Conservation (phyloP, 2,888 invertebrate species). For the Drosophila macrospina region DNA sequence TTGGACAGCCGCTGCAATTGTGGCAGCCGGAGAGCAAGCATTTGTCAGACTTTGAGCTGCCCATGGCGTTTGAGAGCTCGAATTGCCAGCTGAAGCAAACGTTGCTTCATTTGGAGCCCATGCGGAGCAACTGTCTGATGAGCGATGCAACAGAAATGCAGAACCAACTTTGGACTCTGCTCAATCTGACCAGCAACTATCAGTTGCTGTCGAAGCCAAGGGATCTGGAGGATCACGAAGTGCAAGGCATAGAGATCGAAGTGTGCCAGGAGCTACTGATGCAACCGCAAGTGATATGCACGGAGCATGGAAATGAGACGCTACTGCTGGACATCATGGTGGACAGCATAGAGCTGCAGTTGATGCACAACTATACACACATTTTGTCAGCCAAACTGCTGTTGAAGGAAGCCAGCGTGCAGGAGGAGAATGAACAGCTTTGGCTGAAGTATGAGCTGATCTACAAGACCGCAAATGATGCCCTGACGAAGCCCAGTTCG, state of each 20-base stretch:
- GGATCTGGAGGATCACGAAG: conserved; percentile 46
- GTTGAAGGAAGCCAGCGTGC: conserved; percentile 21
- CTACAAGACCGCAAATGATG: conserved; percentile 49
- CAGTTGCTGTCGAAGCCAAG: conserved; percentile 62
- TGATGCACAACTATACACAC: conserved; percentile 71
- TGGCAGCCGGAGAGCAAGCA: conserved; percentile 58
- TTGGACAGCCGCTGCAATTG: conserved; percentile 74
- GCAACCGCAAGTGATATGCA: conserved; percentile 26
- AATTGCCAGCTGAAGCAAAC: conserved; percentile 76
- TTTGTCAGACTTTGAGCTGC: conserved; percentile 68
- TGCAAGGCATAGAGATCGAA: conserved; percentile 38
- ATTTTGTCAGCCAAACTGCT: conserved; percentile 48
- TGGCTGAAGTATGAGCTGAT: conserved; percentile 73
- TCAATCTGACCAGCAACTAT: conserved; percentile 55
- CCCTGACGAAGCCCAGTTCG: conserved; percentile 51
- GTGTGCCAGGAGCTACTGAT: conserved; percentile 42
- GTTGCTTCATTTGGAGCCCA: conserved; percentile 72
- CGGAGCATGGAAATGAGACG: conserved; percentile 44
- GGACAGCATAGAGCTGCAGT: conserved; percentile 50
- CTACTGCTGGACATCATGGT: conserved; percentile 40
- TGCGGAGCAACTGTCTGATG: conserved; percentile 63
- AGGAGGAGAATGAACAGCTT: conserved; percentile 35
- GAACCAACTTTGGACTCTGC: conserved; percentile 41
- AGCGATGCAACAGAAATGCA: conserved; percentile 53
- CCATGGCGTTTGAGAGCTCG: conserved; percentile 70